Evolutionary conservation across 35 echinoderm and acorn worm species (phyloP), one percentile per base, ranked within the genome.

Genomic region (Ophiothrix spiculata): DNA sequence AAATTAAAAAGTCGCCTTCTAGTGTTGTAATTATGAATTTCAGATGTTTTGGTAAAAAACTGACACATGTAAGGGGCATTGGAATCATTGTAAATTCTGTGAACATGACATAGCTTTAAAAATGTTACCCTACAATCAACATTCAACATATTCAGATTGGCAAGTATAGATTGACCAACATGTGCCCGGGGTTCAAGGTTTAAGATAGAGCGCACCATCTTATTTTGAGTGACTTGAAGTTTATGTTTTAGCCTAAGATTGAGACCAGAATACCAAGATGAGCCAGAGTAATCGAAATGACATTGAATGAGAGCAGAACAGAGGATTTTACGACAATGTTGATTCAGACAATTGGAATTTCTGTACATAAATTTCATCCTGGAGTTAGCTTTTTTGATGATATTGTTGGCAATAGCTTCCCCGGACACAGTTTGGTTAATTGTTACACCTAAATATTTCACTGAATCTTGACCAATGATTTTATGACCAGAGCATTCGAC

Each of bases 151-250:
- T n/a, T n/a, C n/a, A n/a, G n/a, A n/a, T n/a, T n/a, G n/a, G n/a
- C n/a, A n/a, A n/a, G n/a, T n/a, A n/a, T 19, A 19, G 42, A 69
- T n/a, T n/a, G n/a, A n/a, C n/a, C n/a, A n/a, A n/a, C 23, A 69
- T 69, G 60, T 69, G 60, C 23, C 60, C 60, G 60, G 60, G 60
- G 23, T 69, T 69, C 60, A 4, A 69, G 25, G 60, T 69, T 69
- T 28, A 69, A 69, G 23, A 69, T 69, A 69, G 25, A 69, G 25
- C 60, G 60, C 60, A 69, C 60, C 60, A 69, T 69, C 29, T 69
- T 69, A 69, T 69, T 69, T 69, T 69, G 60, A 69, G 60, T 69
- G 60, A 69, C 29, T 69, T 69, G 60, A 69, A 69, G 60, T 69
- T 69, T 69, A 25, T 69, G 4, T 69, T 69, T 69, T 15, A 69